Evolutionary conservation across 2,888 invertebrate genomes (phyloP).

Genomic region (Hyposoter didymator): DNA sequence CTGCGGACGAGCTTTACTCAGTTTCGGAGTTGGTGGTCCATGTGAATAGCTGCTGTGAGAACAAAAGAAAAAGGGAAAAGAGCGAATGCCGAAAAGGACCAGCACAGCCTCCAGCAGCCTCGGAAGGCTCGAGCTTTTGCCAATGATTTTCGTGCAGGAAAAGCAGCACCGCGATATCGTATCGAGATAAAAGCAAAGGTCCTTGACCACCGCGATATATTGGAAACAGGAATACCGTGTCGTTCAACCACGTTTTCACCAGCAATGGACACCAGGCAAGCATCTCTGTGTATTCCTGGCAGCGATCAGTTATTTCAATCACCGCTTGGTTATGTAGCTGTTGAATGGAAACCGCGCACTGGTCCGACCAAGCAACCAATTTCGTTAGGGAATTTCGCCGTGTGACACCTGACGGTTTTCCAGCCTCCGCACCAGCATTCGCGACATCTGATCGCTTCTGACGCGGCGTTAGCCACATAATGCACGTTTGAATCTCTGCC

Average conservation of each 20-base stretch:
- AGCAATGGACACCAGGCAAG: conserved; percentile 9
- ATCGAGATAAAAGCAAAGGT: background rate
- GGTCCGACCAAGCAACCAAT: conserved; percentile 14
- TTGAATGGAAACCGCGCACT: conserved; percentile 19
- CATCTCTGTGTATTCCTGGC: conserved; percentile 1
- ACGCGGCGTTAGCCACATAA: conserved; percentile 24
- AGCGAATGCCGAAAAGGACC: background rate
- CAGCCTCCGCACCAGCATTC: background rate
- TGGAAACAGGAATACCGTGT: conserved; percentile 4
- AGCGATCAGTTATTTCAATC: conserved; percentile 44
- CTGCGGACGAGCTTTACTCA: background rate
- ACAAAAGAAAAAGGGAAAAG: background rate
- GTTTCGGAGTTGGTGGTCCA: background rate
- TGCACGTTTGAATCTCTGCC: background rate
- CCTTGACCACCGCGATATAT: conserved; percentile 26
- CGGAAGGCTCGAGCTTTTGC: background rate
- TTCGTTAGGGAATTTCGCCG: conserved; percentile 14
- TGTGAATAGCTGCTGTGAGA: background rate
- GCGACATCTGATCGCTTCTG: conserved; percentile 8
- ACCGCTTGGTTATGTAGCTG: conserved; percentile 11
- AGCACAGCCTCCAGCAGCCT: background rate
- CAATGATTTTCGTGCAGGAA: background rate
- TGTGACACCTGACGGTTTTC: conserved; percentile 33
- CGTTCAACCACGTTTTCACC: background rate
- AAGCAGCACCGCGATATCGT: background rate